Evolutionary conservation across 2,113 vertebrate species (phyloP).

Genomic region (Serinus canaria): DNA sequence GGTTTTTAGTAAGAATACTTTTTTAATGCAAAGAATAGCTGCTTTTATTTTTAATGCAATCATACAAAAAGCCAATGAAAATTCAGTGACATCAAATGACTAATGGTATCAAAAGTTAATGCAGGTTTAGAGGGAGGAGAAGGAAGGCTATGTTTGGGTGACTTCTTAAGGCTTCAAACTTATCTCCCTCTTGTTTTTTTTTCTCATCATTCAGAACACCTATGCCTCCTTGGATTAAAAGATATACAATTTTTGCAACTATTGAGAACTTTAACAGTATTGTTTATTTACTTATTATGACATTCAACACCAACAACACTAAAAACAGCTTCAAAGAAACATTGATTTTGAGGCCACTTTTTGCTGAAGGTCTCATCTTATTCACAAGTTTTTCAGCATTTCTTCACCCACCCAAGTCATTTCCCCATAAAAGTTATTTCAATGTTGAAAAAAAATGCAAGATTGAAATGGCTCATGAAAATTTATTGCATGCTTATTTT

Average conservation of each 20-base stretch:
- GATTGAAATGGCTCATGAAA: background rate
- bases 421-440: background rate
- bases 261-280: background rate
- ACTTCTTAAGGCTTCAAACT: background rate
- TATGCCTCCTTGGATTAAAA: background rate
- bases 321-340: background rate
- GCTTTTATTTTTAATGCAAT: background rate
- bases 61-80: background rate
- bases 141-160: background rate
- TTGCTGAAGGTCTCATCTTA: background rate
- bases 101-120: background rate
- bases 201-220: background rate
- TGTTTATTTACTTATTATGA: background rate
- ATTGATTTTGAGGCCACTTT: background rate
- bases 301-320: background rate
- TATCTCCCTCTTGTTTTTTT: background rate
- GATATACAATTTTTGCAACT: background rate
- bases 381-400: background rate
- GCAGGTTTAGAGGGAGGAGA: background rate
- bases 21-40: background rate
- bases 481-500: conserved; percentile 11
- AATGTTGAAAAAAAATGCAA: background rate
- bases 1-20: background rate
- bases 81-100: background rate
- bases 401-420: background rate